Evolutionary conservation across 2,113 vertebrate species (phyloP).

Genomic region (Dendrocopos noguchii): DNA sequence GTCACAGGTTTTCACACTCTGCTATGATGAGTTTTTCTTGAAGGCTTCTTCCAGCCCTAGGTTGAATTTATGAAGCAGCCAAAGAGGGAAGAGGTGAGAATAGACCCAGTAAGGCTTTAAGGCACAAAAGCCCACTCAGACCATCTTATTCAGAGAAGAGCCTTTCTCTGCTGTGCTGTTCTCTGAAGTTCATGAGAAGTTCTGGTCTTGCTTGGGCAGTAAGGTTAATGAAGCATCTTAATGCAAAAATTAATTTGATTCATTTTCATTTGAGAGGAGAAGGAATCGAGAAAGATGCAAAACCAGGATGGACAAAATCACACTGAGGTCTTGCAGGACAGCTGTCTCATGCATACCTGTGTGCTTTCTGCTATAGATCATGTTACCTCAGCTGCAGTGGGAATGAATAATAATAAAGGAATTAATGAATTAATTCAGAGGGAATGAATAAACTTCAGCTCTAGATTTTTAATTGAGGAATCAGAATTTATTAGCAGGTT

Average conservation of each 20-base stretch:
- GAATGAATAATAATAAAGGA: not conserved
- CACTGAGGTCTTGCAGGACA: not conserved
- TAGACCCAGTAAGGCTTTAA: not conserved
- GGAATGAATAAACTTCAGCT: not conserved
- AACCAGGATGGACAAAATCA: not conserved
- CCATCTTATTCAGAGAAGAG: not conserved
- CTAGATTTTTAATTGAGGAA: not conserved
- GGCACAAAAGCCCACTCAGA: not conserved
- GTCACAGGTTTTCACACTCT: not conserved
- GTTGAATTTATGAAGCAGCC: not conserved
- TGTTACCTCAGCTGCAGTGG: not conserved
- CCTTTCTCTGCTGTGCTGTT: not conserved
- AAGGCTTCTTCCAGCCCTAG: not conserved
- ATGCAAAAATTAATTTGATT: not conserved
- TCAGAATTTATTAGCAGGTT: not conserved
- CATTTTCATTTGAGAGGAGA: not conserved
- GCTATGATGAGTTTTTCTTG: not conserved
- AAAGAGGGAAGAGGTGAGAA: not conserved
- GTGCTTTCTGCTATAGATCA: not conserved
- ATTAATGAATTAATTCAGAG: no score
- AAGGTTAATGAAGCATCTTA: not conserved
- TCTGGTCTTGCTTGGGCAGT: not conserved
- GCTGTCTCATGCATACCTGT: not conserved
- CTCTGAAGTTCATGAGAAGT: not conserved
- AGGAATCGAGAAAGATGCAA: not conserved